Evolutionary conservation across 2,113 vertebrate genomes (phyloP), one percentile per base, ranked within the genome.

Genomic region (Tyto alba): DNA sequence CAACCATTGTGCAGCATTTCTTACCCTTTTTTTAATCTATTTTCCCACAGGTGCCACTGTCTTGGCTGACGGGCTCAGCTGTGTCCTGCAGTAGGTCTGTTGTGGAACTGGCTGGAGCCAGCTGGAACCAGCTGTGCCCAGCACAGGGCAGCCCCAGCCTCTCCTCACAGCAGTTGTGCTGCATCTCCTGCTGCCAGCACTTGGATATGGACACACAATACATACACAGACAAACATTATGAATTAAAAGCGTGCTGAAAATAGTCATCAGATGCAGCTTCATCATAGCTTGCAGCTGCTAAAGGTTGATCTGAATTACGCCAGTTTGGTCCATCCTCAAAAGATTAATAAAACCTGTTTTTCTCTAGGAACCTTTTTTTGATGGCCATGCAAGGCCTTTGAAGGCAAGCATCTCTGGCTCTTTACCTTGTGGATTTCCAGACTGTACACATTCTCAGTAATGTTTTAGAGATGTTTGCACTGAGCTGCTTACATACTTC

Each of bases 161-260:
- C 26, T 18, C 7, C 10, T 38, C 57, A 30, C 38, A 55, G 47
- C 29, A 9, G 7, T 5, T 0, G 2, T 7, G 9, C 36, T 13
- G 6, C 62, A 43, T 16, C 19, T 34, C 29, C 45, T 23, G 7
- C 1, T 13, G 36, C 47, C 17, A 16, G 10, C 0, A 0, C 16
- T 9, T 18, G 38, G 25, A 4, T 34, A 23, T 11, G 1, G 1
- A 11, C 23, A 18, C 34, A 14, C 7, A 19, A 13, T 1, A 2
- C 26, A 7, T 38, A n/a, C 48, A 10, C 8, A 30, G 50, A 23
- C 10, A 48, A 43, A 40, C 5, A 12, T 2, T 16, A 15, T 2
- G 8, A 79, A 9, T 32, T 40, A 3, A 52, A 82, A 80, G 68
- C 16, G 4, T 67, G 20, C 5, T 85, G 53, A 30, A 68, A 59